A percentile compares a stretch with the other conserved stretches of the same genome.
These are phyloP conservation scores for Colaptes auratus DNA, from an alignment of 2,113 vertebrate genomes.

Conservation along the genomic window DNA sequence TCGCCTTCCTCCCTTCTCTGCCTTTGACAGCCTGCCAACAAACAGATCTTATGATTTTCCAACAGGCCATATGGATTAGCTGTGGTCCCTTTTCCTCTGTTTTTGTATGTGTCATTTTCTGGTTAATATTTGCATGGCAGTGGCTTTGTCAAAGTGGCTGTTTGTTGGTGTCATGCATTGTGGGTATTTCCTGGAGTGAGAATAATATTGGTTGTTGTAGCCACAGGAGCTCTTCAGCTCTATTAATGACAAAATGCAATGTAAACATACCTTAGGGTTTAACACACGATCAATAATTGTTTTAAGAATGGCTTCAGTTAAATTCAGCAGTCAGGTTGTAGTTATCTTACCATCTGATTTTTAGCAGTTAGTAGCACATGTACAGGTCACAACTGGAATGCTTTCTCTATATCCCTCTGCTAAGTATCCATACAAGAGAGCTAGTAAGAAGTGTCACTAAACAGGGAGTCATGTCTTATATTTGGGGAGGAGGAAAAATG, in stretches of 20 bases:
- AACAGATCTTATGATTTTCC: background rate
- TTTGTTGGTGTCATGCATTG: background rate
- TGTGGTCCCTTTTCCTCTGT: background rate
- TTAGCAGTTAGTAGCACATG: background rate
- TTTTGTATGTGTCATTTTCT: background rate
- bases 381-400: accelerated
- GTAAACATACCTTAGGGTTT: background rate
- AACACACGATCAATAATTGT: background rate
- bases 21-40: background rate
- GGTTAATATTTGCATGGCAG: background rate
- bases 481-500: background rate
- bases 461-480: accelerated
- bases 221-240: background rate
- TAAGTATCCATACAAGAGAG: background rate
- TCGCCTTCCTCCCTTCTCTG: background rate
- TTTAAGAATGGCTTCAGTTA: background rate
- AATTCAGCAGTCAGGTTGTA: background rate
- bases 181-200: background rate
- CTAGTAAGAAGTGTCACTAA: background rate
- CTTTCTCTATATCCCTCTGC: background rate
- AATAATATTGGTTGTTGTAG: background rate
- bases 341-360: background rate
- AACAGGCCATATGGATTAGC: background rate
- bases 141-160: background rate
- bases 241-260: background rate